phyloP scores from a whole-genome alignment of 2,888 invertebrate species.

The Tridacna crocea region DNA sequence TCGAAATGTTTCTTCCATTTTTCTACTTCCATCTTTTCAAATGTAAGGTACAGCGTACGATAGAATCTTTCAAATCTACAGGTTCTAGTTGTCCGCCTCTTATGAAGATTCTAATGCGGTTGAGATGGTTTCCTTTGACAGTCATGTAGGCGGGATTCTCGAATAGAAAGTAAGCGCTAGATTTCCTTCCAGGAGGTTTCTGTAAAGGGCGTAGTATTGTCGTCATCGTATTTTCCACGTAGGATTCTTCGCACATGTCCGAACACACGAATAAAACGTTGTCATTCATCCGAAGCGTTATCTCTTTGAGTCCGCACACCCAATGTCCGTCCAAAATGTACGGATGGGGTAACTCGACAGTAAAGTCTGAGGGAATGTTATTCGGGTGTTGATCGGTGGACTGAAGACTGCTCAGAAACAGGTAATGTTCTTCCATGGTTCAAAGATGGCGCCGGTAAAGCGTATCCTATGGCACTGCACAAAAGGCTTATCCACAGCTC shows the following conservation, averaged over 20 bases:
- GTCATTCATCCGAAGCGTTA: not conserved
- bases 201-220: not conserved
- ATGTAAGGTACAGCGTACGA: slow-evolving; percentile 19
- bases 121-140: not conserved
- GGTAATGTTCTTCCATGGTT: slow-evolving; percentile 4
- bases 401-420: not conserved
- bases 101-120: not conserved
- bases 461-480: slow-evolving; percentile 36
- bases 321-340: slow-evolving; percentile 3
- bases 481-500: slow-evolving; percentile 42
- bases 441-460: slow-evolving; percentile 23
- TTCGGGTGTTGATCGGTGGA: not conserved
- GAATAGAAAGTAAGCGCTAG: not conserved
- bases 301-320: not conserved
- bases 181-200: not conserved
- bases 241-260: slow-evolving; percentile 5
- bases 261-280: slow-evolving; percentile 1
- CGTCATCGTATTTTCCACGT: not conserved
- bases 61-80: not conserved
- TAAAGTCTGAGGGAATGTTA: not conserved
- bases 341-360: not conserved
- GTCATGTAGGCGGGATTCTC: not conserved
- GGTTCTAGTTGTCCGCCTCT: not conserved
- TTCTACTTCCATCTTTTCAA: slow-evolving; percentile 22
- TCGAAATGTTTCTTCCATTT: slow-evolving; percentile 22